Evolutionary conservation across 2,888 invertebrate genomes (phyloP), one percentile per base, ranked within the genome.

Genomic region (Lasioglossum leucozonium): DNA sequence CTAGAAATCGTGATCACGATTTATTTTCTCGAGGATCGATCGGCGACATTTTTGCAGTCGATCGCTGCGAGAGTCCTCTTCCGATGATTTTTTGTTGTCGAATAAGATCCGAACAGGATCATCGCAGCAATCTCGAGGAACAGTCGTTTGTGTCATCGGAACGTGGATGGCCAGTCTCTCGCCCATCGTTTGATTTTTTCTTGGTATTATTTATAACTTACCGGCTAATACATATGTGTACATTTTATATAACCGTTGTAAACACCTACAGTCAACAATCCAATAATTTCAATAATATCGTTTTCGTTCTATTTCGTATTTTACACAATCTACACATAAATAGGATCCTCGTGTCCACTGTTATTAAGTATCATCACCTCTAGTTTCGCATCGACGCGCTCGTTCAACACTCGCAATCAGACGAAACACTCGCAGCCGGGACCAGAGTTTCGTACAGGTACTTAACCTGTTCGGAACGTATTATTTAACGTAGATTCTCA

Each of bases 261-360:
- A 91, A 92, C 88, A 92, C 87, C 90, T 91, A 92, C 86, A 81
- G 80, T 92, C 91, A 84, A 84, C 84, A 84, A 84, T 91, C 91
- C 88, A 78, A 90, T 91, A 91, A 92, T 80, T 87, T 91, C 82
- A 85, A 86, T 85, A 88, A 83, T 92, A 82, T 83, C 80, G 72
- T 80, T 89, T 55, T 86, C 80, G 81, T 77, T 79, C 84, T 90
- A 89, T 86, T 80, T 77, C 86, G 72, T 92, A 91, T 87, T 90
- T 88, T 91, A 90, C 87, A 92, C 87, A 89, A 89, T 92, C 91
- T 93, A 92, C 89, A 91, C 91, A 92, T 89, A 91, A 85, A 91
- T 79, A 55, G 81, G 80, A 87, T 82, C 80, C 79, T 79, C 87
- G 71, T 85, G 80, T 81, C 76, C 80, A 85, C 71, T 82, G 79